Conservation (phyloP, 2,113 vertebrate species). For the Chelonoidis abingdonii region DNA sequence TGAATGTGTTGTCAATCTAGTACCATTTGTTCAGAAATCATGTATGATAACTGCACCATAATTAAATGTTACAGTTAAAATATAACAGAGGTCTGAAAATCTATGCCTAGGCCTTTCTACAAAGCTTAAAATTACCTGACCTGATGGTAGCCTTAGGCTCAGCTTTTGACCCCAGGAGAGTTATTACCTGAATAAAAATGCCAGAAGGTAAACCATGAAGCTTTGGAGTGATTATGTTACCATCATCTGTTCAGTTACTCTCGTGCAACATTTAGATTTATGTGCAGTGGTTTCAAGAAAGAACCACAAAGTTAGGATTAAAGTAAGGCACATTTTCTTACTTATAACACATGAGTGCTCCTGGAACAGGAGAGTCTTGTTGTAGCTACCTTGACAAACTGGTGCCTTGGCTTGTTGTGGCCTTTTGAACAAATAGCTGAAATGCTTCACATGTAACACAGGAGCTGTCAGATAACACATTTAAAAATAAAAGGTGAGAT, state of each 20-base stretch:
- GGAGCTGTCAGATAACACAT: neutral
- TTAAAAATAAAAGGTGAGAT: slow-evolving; percentile 8
- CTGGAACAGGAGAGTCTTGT: neutral
- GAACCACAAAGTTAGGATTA: slow-evolving; percentile 24
- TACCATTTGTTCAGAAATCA: neutral
- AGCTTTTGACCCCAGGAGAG: slow-evolving; percentile 46
- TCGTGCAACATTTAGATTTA: neutral
- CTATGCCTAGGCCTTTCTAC: slow-evolving; percentile 47
- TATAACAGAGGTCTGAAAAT: slow-evolving; percentile 47
- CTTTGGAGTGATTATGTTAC: slow-evolving; percentile 46
- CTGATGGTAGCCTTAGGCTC: slow-evolving; percentile 51
- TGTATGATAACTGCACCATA: slow-evolving; percentile 26
- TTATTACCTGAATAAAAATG: slow-evolving; percentile 38
- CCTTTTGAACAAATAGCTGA: neutral
- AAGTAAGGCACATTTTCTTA: neutral
- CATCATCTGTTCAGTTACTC: slow-evolving; percentile 26
- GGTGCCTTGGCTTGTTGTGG: neutral
- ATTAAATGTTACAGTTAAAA: slow-evolving; percentile 13
- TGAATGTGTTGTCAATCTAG: slow-evolving; percentile 63
- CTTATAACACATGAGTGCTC: neutral
- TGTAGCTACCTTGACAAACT: neutral
- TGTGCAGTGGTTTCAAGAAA: slow-evolving; percentile 38
- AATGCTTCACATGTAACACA: neutral
- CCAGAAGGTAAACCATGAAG: slow-evolving; percentile 38
- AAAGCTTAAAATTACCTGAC: slow-evolving; percentile 59